Base-by-base conservation (phyloP, 53 echinoderm and acorn worm genomes). In the Echinarachnius parma region DNA sequence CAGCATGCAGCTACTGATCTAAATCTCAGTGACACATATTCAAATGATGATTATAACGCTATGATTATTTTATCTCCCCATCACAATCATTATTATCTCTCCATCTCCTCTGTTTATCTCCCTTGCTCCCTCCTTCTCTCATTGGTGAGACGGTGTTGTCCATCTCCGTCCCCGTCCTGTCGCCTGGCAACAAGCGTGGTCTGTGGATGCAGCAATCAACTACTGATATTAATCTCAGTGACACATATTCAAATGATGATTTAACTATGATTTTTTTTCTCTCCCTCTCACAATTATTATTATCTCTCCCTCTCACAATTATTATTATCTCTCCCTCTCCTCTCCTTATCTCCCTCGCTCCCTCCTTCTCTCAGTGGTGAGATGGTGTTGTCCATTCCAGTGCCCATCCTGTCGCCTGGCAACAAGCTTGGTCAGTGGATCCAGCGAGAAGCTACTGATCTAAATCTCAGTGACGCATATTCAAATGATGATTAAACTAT, bases 131-230 rank as follows among this genome's bases (percentile, higher is more conserved):
- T 22, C 27, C 56, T 28, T 48, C 24, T 75, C 56, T 13, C 50
- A 87, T 84, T 44, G 90, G 95, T 22, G 87, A 95, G 48, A 64
- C 91, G 37, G 95, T 85, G 1, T 54, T 95, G 21, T 95, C 95
- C 35, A 87, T 95, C 28, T 75, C 83, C 16, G 92, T 92, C 2
- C 92, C 92, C 24, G 55, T 78, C 48, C 56, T 89, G 16, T 63
- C 82, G 5, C 75, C 61, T 42, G 79, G 57, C 53, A 60, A 87
- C 59, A 88, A 80, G 62, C 65, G 83, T 5, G 64, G 66, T 15
- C 69, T 68, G 26, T 90, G 90, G 90, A 82, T 68, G 31, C 87
- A 92, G 49, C 83, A 88, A 20, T 62, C 59, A 25, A 86, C 82
- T 50, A 79, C 76, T 14, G 86, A 86, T 42, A 55, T 91, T 15